Conservation (phyloP, 1,140 invertebrate genomes). For the Gonatopus flavifemur region DNA sequence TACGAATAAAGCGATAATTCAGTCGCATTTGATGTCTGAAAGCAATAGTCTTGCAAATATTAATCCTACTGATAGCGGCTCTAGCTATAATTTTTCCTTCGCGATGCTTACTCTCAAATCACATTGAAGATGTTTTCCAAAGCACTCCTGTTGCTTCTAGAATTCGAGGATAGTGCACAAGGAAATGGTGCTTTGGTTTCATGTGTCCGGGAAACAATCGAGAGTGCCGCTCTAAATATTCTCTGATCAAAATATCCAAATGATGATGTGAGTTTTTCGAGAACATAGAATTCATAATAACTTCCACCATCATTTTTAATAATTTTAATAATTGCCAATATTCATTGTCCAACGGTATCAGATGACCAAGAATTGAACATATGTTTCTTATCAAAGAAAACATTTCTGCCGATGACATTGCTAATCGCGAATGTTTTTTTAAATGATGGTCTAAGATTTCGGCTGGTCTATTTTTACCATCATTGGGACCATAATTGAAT, state of each 20-base stretch:
- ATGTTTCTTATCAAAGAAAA: not conserved
- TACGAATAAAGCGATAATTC: not conserved
- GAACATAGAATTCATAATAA: not conserved
- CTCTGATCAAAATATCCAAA: not conserved
- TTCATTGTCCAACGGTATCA: not conserved
- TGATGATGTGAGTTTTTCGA: not conserved
- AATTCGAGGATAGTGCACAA: not conserved
- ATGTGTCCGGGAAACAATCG: not conserved
- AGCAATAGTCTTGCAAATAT: not conserved
- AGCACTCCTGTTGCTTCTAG: not conserved
- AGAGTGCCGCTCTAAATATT: not conserved
- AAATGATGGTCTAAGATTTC: not conserved
- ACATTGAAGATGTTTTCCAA: not conserved
- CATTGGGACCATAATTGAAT: not conserved
- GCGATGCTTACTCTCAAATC: not conserved
- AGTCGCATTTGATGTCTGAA: not conserved
- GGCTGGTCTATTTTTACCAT: not conserved
- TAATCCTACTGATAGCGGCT: too few species aligned
- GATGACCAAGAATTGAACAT: not conserved
- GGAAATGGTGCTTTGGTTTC: not conserved
- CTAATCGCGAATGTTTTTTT: not conserved
- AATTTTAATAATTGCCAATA: not conserved
- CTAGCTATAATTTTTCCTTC: not conserved
- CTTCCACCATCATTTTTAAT: not conserved
- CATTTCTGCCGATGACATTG: not conserved